Evolutionary conservation across 2,797 vertebrate genomes (phyloP).

Genomic region (Hapalemur alaotrensis): DNA sequence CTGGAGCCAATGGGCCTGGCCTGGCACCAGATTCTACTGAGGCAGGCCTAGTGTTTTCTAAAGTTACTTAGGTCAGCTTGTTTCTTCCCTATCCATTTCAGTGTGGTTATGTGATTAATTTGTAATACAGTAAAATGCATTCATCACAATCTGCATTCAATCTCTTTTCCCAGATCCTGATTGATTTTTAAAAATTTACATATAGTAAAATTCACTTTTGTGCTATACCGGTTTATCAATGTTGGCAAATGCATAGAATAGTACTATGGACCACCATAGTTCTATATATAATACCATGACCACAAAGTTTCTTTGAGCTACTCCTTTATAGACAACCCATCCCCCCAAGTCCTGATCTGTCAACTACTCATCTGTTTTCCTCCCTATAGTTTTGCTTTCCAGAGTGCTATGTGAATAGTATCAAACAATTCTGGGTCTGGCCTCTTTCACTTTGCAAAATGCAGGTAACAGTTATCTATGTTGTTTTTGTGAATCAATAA

Average conservation of each 20-base stretch:
- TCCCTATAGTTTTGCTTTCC: not conserved
- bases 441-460: slow-evolving; percentile 17
- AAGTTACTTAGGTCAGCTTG: not conserved
- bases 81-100: not conserved
- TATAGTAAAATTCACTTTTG: slow-evolving; percentile 25
- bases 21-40: not conserved
- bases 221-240: not conserved
- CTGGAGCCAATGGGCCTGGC: no score
- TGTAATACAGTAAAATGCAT: not conserved
- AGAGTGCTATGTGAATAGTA: not conserved
- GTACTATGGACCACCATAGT: not conserved
- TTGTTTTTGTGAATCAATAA: not conserved
- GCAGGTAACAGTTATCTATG: not conserved
- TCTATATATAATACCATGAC: not conserved
- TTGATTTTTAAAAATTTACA: not conserved
- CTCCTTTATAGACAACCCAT: not conserved
- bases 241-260: not conserved
- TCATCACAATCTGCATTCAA: not conserved
- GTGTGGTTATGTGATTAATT: not conserved
- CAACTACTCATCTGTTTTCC: not conserved
- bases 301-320: not conserved
- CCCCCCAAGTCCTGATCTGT: not conserved
- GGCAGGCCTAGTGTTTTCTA: not conserved
- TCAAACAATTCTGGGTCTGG: not conserved
- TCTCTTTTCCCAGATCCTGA: not conserved